These are phyloP conservation scores for Arctia plantaginis DNA, from an alignment of 2,888 invertebrate species.

Conservation along the genomic window DNA sequence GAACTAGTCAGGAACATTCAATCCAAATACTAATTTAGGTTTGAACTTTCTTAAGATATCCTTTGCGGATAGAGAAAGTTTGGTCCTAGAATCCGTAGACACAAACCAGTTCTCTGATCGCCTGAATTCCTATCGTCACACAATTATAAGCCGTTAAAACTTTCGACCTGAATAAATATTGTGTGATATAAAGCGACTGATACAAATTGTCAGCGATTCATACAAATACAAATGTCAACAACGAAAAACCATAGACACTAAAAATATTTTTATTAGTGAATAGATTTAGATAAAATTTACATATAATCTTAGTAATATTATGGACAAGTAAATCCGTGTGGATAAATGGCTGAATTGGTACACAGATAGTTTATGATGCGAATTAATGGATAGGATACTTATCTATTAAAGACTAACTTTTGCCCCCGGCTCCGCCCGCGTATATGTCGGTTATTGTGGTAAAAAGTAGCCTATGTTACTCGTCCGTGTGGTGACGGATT, in stretches of 20 bases:
- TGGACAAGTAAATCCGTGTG: too few species aligned
- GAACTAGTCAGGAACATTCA: not conserved
- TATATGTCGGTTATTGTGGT: too few species aligned
- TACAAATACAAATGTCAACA: not conserved
- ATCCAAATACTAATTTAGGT: not conserved
- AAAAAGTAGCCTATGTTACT: too few species aligned
- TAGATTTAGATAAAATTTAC: too few species aligned
- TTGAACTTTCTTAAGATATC: slow-evolving; percentile 1
- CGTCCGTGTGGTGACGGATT: too few species aligned
- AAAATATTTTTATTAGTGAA: not conserved
- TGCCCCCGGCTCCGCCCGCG: too few species aligned
- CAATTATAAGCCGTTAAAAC: not conserved
- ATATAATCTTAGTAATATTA: too few species aligned
- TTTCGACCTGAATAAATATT: not conserved
- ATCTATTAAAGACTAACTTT: too few species aligned
- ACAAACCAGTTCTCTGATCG: not conserved
- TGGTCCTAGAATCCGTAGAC: not conserved
- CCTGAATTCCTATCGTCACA: not conserved
- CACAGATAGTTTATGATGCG: too few species aligned
- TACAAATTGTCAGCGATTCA: not conserved
- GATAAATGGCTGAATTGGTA: too few species aligned
- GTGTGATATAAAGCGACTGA: not conserved
- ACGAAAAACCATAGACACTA: not conserved
- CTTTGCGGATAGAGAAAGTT: not conserved
- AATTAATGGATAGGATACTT: too few species aligned